Evolutionary conservation across 2,113 vertebrate genomes (phyloP).

Genomic region (Dissostichus mawsoni): DNA sequence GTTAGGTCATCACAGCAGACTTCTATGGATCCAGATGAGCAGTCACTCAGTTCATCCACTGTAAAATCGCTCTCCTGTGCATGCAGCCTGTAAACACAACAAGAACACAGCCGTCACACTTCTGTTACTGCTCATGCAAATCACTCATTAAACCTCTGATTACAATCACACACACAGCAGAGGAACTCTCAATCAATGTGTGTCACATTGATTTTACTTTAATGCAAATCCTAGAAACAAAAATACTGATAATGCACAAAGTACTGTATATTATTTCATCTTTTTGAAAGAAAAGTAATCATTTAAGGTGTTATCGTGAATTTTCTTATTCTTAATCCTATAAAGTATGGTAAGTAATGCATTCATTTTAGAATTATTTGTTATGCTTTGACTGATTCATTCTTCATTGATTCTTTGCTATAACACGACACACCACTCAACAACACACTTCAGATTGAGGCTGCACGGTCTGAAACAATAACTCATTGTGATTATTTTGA

Average conservation of each 20-base stretch:
- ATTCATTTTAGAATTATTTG: background rate
- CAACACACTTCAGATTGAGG: background rate
- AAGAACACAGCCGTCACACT: slow-evolving; percentile 2
- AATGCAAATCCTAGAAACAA: background rate
- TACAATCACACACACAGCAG: slow-evolving; percentile 11
- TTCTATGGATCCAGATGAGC: slow-evolving; percentile 85
- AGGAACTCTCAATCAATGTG: background rate
- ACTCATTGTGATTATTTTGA: no score
- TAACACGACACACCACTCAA: slow-evolving; percentile 2
- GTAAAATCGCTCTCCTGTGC: slow-evolving; percentile 67
- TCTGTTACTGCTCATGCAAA: slow-evolving; percentile 18
- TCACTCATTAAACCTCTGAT: background rate
- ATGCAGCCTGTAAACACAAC: slow-evolving; percentile 67
- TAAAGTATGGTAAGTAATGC: background rate
- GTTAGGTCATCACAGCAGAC: slow-evolving; percentile 82
- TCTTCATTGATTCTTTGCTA: background rate
- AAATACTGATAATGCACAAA: slow-evolving; percentile 1
- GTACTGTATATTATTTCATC: background rate
- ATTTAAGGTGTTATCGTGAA: background rate
- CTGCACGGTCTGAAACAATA: no score
- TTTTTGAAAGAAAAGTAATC: slow-evolving; percentile 4
- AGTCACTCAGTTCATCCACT: slow-evolving; percentile 83
- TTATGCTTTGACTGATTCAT: background rate
- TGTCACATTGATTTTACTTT: slow-evolving; percentile 14
- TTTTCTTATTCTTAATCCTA: background rate